Evolutionary conservation across 1,140 invertebrate genomes (phyloP).

Genomic region (Ooceraea biroi): DNA sequence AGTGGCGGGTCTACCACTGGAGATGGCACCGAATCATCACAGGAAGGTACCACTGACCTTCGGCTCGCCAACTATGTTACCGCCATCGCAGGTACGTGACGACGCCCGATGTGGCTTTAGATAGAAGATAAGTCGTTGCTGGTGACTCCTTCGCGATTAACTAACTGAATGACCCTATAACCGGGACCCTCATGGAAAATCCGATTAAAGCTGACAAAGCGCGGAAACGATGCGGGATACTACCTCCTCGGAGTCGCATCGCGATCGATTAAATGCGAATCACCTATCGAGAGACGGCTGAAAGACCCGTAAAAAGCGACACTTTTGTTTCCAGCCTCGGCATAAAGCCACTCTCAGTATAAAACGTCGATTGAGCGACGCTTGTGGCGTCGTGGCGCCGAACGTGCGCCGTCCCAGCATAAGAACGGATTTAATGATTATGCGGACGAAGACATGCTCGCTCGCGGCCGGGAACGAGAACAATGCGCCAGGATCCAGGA

Average conservation of each 20-base stretch:
- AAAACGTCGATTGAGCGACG: constrained; percentile 92
- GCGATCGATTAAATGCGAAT: constrained; percentile 44
- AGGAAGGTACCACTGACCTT: constrained; percentile 89
- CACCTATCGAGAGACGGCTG: constrained; percentile 21
- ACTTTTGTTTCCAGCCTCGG: constrained; percentile 87
- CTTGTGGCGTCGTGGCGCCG: constrained; percentile 94
- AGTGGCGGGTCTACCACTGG: constrained; percentile 92
- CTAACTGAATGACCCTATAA: neutral
- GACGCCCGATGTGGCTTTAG: neutral
- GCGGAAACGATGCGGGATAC: neutral
- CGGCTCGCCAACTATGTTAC: constrained; percentile 90
- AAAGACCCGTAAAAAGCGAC: constrained; percentile 54
- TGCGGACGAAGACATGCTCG: constrained; percentile 92
- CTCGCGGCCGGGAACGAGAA: constrained; percentile 87
- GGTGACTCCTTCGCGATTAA: constrained; percentile 3
- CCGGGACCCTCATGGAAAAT: constrained; percentile 16
- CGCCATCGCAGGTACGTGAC: constrained; percentile 87
- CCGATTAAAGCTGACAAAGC: constrained; percentile 32
- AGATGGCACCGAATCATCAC: constrained; percentile 96
- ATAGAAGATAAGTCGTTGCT: neutral
- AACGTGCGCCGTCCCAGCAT: constrained; percentile 94
- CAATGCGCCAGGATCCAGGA: constrained; percentile 80
- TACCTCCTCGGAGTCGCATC: constrained; percentile 9
- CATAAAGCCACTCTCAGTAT: constrained; percentile 93
- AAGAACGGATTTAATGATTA: constrained; percentile 93